A percentile compares a stretch with the other conserved stretches of the same genome.
Conservation (phyloP, 2,113 vertebrate species). For the Petaurus breviceps region DNA sequence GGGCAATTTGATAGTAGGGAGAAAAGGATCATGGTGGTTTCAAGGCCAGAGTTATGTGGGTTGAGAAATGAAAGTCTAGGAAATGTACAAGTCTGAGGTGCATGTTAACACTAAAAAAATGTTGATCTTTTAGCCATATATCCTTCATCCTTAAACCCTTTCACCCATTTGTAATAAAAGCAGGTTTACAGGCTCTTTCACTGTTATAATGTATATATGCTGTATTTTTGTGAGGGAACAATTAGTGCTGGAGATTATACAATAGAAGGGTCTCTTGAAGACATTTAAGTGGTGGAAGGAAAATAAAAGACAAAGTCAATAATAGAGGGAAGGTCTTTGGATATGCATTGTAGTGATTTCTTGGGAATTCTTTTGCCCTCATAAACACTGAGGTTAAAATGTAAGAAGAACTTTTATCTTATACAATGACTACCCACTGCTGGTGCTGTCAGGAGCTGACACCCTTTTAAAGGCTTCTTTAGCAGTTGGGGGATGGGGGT, state of each 20-base stretch:
- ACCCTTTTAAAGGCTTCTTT: no score
- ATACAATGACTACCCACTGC: neutral
- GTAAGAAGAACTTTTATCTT: neutral
- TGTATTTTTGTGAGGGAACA: neutral
- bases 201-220: neutral
- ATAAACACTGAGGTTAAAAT: neutral
- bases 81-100: neutral
- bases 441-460: neutral
- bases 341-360: neutral
- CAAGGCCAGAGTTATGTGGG: neutral
- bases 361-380: neutral
- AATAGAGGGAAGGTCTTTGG: neutral
- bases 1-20: neutral
- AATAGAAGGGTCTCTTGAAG: neutral
- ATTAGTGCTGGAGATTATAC: neutral
- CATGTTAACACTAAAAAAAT: neutral
- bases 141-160: neutral
- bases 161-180: neutral
- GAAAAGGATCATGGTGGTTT: neutral
- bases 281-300: neutral
- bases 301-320: neutral
- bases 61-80: neutral
- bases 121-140: neutral
- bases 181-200: neutral
- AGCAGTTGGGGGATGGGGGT: no score